These are phyloP conservation scores for Nymphicus hollandicus DNA, from an alignment of 2,113 vertebrate genomes.

Conservation along the genomic window DNA sequence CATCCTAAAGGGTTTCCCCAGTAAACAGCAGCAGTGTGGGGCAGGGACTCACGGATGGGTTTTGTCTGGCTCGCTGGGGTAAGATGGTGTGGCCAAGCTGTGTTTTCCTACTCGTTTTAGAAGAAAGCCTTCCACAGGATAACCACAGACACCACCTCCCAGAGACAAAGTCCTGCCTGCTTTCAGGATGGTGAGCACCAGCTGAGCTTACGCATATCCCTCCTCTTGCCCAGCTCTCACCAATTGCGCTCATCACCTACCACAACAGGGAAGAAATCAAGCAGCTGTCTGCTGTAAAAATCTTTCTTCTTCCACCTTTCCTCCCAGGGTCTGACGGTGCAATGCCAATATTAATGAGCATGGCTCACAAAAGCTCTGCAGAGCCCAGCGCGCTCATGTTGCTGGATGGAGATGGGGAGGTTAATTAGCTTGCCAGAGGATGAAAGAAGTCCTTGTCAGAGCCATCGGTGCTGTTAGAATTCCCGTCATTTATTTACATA, in stretches of 20 bases:
- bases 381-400: rapidly evolving
- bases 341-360: not conserved
- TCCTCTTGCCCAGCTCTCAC: rapidly evolving
- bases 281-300: not conserved
- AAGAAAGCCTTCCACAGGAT: rapidly evolving
- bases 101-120: not conserved
- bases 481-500: not conserved
- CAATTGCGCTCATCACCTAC: rapidly evolving
- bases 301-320: not conserved
- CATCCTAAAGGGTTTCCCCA: not conserved
- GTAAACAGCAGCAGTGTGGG: rapidly evolving
- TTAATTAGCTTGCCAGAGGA: not conserved
- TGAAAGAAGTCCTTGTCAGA: not conserved
- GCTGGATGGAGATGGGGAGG: not conserved
- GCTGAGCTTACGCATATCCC: rapidly evolving
- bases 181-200: rapidly evolving
- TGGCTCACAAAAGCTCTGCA: not conserved
- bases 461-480: not conserved
- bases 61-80: not conserved
- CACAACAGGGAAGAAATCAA: not conserved
- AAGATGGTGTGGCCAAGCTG: not conserved
- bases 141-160: not conserved
- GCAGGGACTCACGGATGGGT: rapidly evolving
- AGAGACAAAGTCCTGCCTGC: not conserved
- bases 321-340: not conserved